A percentile compares a stretch with the other conserved stretches of the same genome.
These are phyloP conservation scores for Chaunax sp. DNA, from an alignment of 2,797 vertebrate genomes.

Conservation along the genomic window DNA sequence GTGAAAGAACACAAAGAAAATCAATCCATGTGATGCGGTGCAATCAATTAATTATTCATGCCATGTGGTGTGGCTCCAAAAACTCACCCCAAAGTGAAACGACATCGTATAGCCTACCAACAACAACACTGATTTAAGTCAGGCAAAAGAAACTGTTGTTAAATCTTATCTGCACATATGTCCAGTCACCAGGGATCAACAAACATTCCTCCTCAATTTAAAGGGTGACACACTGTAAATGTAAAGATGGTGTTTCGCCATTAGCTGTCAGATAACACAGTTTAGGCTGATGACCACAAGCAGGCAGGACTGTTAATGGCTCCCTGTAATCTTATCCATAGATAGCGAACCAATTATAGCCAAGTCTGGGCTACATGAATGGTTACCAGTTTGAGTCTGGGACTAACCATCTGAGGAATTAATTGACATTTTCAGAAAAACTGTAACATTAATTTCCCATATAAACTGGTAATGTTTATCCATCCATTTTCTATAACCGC, in stretches of 20 bases:
- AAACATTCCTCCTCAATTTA: too few species aligned
- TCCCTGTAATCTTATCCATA: conserved; percentile 35
- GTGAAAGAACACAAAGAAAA: conserved; percentile 36
- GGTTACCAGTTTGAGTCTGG: background rate
- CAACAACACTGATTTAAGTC: background rate
- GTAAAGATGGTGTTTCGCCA: background rate
- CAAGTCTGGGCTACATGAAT: background rate
- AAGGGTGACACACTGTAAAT: background rate
- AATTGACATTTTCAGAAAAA: background rate
- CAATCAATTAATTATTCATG: conserved; percentile 51
- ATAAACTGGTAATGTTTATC: too few species aligned
- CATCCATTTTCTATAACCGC: too few species aligned
- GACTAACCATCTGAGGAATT: background rate
- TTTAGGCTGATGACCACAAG: background rate
- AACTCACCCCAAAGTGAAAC: background rate
- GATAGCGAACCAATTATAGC: conserved; percentile 28
- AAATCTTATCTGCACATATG: background rate
- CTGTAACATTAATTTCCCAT: too few species aligned
- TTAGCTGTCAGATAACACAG: conserved; percentile 3
- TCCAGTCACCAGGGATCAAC: background rate
- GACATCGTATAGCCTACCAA: background rate
- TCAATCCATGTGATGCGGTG: conserved; percentile 23
- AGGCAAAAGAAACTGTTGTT: background rate
- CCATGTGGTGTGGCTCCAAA: conserved; percentile 12
- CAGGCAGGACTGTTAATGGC: conserved; percentile 13